Evolutionary conservation across 2,113 vertebrate genomes (phyloP).

Genomic region (Rhea americana): DNA sequence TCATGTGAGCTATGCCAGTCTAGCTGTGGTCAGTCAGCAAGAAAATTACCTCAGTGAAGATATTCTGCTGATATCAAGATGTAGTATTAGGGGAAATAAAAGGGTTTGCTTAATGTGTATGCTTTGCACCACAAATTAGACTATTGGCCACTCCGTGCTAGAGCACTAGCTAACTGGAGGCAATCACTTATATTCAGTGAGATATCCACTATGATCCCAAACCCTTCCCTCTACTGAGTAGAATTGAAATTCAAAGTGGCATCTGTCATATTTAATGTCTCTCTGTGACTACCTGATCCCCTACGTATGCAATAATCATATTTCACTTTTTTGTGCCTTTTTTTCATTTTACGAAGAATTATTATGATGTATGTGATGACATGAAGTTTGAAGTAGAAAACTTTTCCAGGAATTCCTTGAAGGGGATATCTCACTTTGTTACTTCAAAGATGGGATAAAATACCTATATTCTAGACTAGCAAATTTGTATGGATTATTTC

Average conservation of each 20-base stretch:
- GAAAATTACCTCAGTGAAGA: background rate
- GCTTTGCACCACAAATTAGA: background rate
- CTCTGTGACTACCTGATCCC: background rate
- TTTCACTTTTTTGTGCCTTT: background rate
- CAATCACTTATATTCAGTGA: background rate
- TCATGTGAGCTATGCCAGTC: background rate
- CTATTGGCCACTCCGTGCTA: background rate
- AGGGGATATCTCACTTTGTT: background rate
- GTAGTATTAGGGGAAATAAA: background rate
- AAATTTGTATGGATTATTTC: background rate
- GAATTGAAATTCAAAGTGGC: background rate
- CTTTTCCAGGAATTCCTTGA: background rate
- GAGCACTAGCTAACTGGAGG: background rate
- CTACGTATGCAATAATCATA: background rate
- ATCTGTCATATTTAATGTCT: background rate
- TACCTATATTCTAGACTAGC: background rate
- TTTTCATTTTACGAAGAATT: background rate
- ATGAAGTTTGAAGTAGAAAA: background rate
- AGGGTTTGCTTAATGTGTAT: background rate
- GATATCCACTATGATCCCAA: background rate
- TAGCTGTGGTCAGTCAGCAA: background rate
- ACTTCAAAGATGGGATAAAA: background rate
- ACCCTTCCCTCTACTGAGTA: background rate
- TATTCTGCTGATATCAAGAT: background rate
- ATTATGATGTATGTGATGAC: background rate